Evolutionary conservation across 1,140 invertebrate genomes (phyloP), one percentile per base, ranked within the genome.

Genomic region (Leptinotarsa texana): DNA sequence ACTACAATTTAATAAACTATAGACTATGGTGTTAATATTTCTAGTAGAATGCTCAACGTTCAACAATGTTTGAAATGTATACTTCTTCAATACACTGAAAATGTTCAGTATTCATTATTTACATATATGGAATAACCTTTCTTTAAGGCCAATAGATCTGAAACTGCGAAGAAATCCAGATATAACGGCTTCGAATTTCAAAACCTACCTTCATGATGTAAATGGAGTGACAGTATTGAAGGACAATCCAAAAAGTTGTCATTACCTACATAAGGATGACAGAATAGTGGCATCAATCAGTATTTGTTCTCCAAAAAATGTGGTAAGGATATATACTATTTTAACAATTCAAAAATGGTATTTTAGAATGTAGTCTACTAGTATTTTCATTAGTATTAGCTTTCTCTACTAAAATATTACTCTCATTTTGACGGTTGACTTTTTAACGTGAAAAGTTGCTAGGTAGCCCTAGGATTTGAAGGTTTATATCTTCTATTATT

Each of bases 271-370:
- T 72, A 68, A 79, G 47, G 84, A 88, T 80, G 80, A 77, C 15
- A 75, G 77, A 4, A 83, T 79, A 61, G 83, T 86, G 1, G 89
- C 89, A 21, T 87, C 89, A 11, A 81, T 90, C 22, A 90, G 86
- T 80, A 81, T 88, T 68, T 90, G 88, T 77, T 78, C 86, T n/a
- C 81, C 84, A 22, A 82, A 81, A 74, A 74, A 80, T 61, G 77
- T 89, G 80, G 88, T 89, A 82, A 82, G 42, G 21, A 48, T 57
- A 17, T 57, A 57, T n/a, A 57, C 6, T 57, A 57, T 57, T 57
- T 57, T n/a, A 13, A 42, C 3, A 11, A 57, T 57, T 57, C 51
- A 57, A 18, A 57, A 57, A 57, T 3, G 5, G 3, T 57, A 57
- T 15, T 57, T 57, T 57, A 42, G 3, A 8, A 33, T 6, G 33